phyloP scores from a whole-genome alignment of 2,888 invertebrate species.

The Autographa pulchrina region DNA sequence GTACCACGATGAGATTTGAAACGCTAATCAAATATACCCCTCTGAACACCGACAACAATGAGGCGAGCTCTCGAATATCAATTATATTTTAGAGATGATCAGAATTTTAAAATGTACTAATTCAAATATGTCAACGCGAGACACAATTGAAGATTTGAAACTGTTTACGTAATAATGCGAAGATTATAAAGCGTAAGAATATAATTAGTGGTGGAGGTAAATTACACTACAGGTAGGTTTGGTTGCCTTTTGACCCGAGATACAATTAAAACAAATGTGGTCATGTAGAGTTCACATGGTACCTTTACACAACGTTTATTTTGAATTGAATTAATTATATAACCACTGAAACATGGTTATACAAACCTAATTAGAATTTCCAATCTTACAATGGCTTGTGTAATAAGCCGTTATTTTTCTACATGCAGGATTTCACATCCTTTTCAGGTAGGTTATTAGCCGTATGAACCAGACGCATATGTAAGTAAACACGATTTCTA shows the following conservation, averaged over 20 bases:
- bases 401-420: constrained; percentile 27
- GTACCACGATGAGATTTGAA: constrained; percentile 73
- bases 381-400: constrained; percentile 40
- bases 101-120: constrained; percentile 49
- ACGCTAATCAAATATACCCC: constrained; percentile 69
- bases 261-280: constrained; percentile 22
- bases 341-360: constrained; percentile 35
- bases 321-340: constrained; percentile 38
- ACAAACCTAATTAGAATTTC: constrained; percentile 31
- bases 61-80: constrained; percentile 56
- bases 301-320: constrained; percentile 29
- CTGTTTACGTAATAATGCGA: constrained; percentile 5
- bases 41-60: constrained; percentile 52
- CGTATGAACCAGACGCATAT: constrained; percentile 23
- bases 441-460: constrained; percentile 34
- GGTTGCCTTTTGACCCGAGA: constrained; percentile 46
- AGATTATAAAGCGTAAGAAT: neutral
- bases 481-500: constrained; percentile 49
- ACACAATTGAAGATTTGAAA: neutral
- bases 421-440: constrained; percentile 60
- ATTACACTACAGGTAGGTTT: constrained; percentile 10
- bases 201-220: neutral
- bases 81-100: constrained; percentile 44
- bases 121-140: constrained; percentile 20
- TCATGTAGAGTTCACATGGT: constrained; percentile 43